Evolutionary conservation across 1,140 invertebrate species (phyloP).

Genomic region (Batillaria attramentaria): DNA sequence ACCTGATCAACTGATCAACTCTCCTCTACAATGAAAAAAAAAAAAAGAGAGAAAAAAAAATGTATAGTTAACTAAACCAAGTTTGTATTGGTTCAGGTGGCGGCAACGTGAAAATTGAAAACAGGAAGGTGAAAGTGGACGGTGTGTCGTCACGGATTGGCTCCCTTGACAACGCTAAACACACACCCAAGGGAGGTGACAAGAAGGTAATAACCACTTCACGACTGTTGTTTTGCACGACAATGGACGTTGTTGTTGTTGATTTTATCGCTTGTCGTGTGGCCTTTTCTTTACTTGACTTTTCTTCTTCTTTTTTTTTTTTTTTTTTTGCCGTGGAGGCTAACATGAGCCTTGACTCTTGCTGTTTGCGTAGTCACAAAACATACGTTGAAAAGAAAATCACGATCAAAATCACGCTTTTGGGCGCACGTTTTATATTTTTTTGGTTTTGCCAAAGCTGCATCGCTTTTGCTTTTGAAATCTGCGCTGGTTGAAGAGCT

Average conservation of each 20-base stretch:
- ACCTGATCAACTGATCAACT: not conserved
- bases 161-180: slow-evolving; percentile 90
- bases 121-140: slow-evolving; percentile 42
- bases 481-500: no score
- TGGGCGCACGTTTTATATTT: no score
- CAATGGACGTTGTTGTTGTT: not conserved
- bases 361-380: not conserved
- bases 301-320: slow-evolving; percentile 19
- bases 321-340: not conserved
- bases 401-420: no score
- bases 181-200: slow-evolving; percentile 92
- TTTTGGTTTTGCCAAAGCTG: no score
- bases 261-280: not conserved
- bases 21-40: not conserved
- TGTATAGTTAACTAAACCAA: not conserved
- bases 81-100: slow-evolving; percentile 35
- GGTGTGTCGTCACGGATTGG: slow-evolving; percentile 74
- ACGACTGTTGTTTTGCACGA: not conserved
- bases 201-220: slow-evolving; percentile 76
- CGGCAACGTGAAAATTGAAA: slow-evolving; percentile 50
- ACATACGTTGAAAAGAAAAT: no score
- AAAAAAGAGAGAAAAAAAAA: not conserved
- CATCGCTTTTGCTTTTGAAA: no score
- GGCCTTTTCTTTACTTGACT: slow-evolving; percentile 1
- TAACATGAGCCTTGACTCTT: not conserved